These are phyloP conservation scores for Atlantisia rogersi DNA, from an alignment of 2,113 vertebrate species.

Conservation along the genomic window DNA sequence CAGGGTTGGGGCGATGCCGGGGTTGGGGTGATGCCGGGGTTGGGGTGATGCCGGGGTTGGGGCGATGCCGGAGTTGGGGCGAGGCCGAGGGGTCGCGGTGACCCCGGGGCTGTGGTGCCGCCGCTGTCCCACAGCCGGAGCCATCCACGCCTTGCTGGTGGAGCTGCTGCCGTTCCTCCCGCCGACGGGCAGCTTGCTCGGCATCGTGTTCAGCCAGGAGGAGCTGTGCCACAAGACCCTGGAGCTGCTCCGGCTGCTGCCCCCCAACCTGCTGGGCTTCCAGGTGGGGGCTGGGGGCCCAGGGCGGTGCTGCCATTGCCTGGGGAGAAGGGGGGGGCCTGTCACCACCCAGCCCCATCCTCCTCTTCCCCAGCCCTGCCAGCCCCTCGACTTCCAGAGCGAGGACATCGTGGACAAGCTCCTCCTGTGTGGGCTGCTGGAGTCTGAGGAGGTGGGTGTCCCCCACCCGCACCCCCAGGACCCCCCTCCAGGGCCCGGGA, in stretches of 20 bases:
- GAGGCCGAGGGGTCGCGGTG: not conserved
- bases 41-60: not conserved
- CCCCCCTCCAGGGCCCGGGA: not conserved
- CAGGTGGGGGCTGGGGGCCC: slow-evolving; percentile 49
- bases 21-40: too few species aligned
- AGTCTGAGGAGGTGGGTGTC: slow-evolving; percentile 87
- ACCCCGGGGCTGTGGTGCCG: accelerated
- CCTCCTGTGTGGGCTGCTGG: slow-evolving; percentile 85
- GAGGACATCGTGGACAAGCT: slow-evolving; percentile 89
- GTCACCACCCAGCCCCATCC: not conserved
- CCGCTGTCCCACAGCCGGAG: slow-evolving; percentile 78
- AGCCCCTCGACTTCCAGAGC: slow-evolving; percentile 77
- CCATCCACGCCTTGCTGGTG: slow-evolving; percentile 81
- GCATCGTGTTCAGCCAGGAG: slow-evolving; percentile 78
- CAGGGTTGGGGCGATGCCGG: too few species aligned
- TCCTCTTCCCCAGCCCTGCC: slow-evolving; percentile 84
- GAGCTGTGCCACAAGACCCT: slow-evolving; percentile 82
- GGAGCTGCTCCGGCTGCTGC: slow-evolving; percentile 85
- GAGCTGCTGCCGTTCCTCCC: slow-evolving; percentile 71
- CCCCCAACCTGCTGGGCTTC: slow-evolving; percentile 75
- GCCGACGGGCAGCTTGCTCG: slow-evolving; percentile 36
- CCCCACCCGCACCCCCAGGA: accelerated
- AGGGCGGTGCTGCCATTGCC: accelerated
- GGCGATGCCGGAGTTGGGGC: too few species aligned
- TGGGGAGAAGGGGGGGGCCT: too few species aligned